A percentile compares a stretch with the other conserved stretches of the same genome.
Conservation (phyloP, 1,140 invertebrate genomes). For the Goniozus legneri region DNA sequence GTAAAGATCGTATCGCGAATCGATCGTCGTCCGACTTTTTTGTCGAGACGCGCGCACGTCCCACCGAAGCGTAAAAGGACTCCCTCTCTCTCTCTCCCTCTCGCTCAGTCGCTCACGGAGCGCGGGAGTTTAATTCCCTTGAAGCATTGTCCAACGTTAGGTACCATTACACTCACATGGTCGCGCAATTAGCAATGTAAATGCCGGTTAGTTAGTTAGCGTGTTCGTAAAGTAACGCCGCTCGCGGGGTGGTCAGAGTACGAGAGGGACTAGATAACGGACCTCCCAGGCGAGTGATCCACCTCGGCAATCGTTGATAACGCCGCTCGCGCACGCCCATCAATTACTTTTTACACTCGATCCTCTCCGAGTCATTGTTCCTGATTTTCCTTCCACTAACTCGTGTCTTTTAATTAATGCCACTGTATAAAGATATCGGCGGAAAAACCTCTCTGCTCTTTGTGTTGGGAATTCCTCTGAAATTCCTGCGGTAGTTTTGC, state of each 20-base stretch:
- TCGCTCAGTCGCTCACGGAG: neutral
- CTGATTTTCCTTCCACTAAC: neutral
- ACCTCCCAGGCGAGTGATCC: slow-evolving; percentile 49
- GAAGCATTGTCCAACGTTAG: slow-evolving; percentile 47
- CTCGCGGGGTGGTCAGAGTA: slow-evolving; percentile 31
- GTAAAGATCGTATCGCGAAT: too few species aligned
- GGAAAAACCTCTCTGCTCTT: too few species aligned
- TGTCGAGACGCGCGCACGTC: too few species aligned
- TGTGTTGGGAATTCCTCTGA: too few species aligned
- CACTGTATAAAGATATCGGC: too few species aligned
- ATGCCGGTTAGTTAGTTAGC: slow-evolving; percentile 52
- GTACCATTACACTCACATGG: slow-evolving; percentile 45
- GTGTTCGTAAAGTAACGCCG: slow-evolving; percentile 44
- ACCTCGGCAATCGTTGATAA: slow-evolving; percentile 31
- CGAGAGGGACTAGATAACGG: slow-evolving; percentile 45
- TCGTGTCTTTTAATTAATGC: too few species aligned
- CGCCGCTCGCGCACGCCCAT: slow-evolving; percentile 27
- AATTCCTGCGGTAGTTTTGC: too few species aligned
- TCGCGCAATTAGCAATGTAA: slow-evolving; percentile 54
- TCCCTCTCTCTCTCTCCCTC: too few species aligned
- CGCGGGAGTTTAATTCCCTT: slow-evolving; percentile 33
- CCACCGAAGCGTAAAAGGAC: too few species aligned
- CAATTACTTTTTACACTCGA: slow-evolving; percentile 26
- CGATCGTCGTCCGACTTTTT: too few species aligned
- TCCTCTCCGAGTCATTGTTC: slow-evolving; percentile 9